These are phyloP conservation scores for Liopterus haemorrhoidalis DNA, from an alignment of 2,888 invertebrate genomes.

Conservation along the genomic window DNA sequence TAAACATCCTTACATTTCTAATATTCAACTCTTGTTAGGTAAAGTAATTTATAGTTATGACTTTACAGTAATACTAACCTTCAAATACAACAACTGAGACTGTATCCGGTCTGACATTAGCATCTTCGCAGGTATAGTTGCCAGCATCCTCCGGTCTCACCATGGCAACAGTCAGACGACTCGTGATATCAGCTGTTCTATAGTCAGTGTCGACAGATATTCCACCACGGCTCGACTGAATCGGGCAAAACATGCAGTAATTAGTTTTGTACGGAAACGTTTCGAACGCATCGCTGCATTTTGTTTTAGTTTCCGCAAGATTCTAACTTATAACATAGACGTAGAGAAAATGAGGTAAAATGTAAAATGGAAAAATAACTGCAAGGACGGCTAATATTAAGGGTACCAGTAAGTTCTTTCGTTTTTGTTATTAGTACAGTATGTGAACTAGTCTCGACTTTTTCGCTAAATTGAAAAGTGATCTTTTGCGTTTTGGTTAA, in stretches of 20 bases:
- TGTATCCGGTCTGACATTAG: slow-evolving; percentile 52
- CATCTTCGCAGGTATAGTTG: slow-evolving; percentile 61
- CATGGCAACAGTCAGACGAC: slow-evolving; percentile 56
- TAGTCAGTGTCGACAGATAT: slow-evolving; percentile 61
- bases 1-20: slow-evolving; percentile 13
- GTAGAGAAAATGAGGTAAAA: too few relatives aligned
- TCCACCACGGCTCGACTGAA: slow-evolving; percentile 50
- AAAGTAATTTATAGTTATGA: background rate
- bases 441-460: too few relatives aligned
- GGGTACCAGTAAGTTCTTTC: too few relatives aligned
- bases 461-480: too few relatives aligned
- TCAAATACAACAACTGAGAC: slow-evolving; percentile 59
- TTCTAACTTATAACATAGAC: too few relatives aligned
- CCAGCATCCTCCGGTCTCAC: slow-evolving; percentile 52
- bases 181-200: slow-evolving; percentile 53
- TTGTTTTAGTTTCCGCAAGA: too few relatives aligned
- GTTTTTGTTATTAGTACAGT: too few relatives aligned
- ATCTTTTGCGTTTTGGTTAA: too few relatives aligned
- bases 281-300: slow-evolving; percentile 19
- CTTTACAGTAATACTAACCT: slow-evolving; percentile 45
- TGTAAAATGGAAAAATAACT: too few relatives aligned
- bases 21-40: background rate
- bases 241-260: slow-evolving; percentile 24
- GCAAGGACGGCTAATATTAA: too few relatives aligned
- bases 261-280: slow-evolving; percentile 16